phyloP scores from a whole-genome alignment of 2,797 vertebrate species.

The Scomberomorus guttatus region DNA sequence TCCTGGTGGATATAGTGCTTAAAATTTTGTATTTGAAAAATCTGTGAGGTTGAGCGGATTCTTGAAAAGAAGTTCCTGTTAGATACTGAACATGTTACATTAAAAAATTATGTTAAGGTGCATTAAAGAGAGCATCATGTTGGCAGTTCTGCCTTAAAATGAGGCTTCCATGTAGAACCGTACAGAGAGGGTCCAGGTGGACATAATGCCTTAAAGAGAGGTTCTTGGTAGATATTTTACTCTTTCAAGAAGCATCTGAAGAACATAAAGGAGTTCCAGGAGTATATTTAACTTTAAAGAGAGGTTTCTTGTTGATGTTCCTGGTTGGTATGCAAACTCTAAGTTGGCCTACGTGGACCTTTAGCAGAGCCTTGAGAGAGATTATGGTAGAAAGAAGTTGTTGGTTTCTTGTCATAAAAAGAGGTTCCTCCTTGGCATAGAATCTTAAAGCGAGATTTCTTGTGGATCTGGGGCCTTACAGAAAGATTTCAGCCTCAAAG shows the following conservation, averaged over 20 bases:
- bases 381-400: constrained; percentile 2
- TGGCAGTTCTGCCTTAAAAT: background rate
- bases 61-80: background rate
- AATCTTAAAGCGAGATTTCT: background rate
- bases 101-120: background rate
- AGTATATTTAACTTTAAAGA: background rate
- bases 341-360: background rate
- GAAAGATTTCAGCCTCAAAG: background rate
- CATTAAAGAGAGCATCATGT: background rate
- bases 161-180: background rate
- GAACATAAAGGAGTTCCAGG: background rate
- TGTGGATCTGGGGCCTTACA: background rate
- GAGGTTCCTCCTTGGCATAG: background rate
- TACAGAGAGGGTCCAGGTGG: background rate
- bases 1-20: background rate
- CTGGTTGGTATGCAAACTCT: background rate
- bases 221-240: background rate
- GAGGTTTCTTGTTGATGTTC: background rate
- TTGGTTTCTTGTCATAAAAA: background rate
- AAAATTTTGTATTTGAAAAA: background rate
- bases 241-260: background rate
- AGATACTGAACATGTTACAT: background rate
- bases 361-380: background rate
- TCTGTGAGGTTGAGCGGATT: background rate
- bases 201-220: background rate